Base-by-base conservation (phyloP, 2,113 vertebrate genomes). In the Circaetus gallicus region DNA sequence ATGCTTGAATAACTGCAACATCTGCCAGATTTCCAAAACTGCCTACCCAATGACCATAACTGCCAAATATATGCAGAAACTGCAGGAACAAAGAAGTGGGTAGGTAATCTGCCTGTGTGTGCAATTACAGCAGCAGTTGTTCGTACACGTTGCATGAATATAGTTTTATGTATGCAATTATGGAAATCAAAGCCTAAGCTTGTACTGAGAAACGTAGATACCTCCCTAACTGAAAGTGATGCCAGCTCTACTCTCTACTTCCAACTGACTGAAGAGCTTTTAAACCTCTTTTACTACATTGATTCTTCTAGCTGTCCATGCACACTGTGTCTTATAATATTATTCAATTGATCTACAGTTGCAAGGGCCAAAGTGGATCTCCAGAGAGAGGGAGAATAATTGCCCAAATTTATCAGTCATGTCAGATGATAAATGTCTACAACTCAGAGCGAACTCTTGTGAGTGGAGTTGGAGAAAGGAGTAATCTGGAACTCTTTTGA, bases 401-500 rank as follows among this genome's bases (percentile, higher is more conserved):
- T 95, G 74, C 73, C 84, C 81, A 96, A 67, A 85, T 89, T 87
- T 91, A 90, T 96, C 89, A 95, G 87, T 94, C 89, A 86, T 71
- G 53, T 90, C 82, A 96, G 84, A 95, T 67, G 84, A 95, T 67
- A 94, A 96, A 97, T 67, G 38, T 88, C 89, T 96, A 45, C 82
- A 94, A 96, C 55, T 95, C 89, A 83, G 45, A 74, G 55, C 1
- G 43, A 93, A 93, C 70, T 96, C 95, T 77, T 90, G 58, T 90
- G 93, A 95, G 91, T 94, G 58, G 84, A 94, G 70, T 13, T 83
- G 86, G 87, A 94, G 81, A 94, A 93, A 95, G 81, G 74, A 96
- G 84, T 82, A 95, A 97, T 95, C 95, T 97, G 94, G 95, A 97
- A 97, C 84, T 74, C 86, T 92, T 97, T 83, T 86, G 89, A 96